Evolutionary conservation across 2,888 invertebrate species (phyloP), one percentile per base, ranked within the genome.

Genomic region (Andricus curvator): DNA sequence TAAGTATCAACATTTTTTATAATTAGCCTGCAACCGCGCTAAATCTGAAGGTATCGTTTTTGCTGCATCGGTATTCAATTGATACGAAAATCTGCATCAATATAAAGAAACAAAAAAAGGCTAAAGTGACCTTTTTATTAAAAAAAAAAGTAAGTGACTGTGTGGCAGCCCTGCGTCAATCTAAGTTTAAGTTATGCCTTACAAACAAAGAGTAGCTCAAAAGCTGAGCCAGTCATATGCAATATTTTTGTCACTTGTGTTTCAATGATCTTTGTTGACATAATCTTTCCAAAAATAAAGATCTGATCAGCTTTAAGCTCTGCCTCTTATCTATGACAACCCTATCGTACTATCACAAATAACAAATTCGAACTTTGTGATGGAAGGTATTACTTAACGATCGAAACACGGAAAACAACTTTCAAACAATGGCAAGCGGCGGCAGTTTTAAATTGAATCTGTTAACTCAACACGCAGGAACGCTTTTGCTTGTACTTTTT

Each of bases 391-490:
- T 66, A 37, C 56, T 83, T 82, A 80, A 84, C 83, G 77, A 80
- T 67, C 64, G 76, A 83, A 83, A 84, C 85, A 80, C 81, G 76
- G 84, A 87, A 83, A 62, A 62, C 25, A 83, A 83, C 82, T 85
- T 78, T 65, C 78, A 81, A 84, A 64, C 82, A 83, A 80, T 85
- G 85, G 80, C 82, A 85, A 81, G 77, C 15, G 74, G 80, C 64
- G 79, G 79, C 74, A 78, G 65, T 56, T 56, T 77, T 83, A 70
- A 83, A 81, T 84, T 44, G 67, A 86, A 77, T 86, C 85, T 87
- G 91, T 92, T 92, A 92, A 91, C 92, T 92, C 84, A 92, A 87
- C 80, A 92, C 88, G 84, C 92, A 92, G 86, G 91, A 92, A 80
- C 90, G 89, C 89, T 92, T 92, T 86, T 91, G 90, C 86, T 92